phyloP scores from a whole-genome alignment of 2,888 invertebrate species.

The Pyrgus malvae region DNA sequence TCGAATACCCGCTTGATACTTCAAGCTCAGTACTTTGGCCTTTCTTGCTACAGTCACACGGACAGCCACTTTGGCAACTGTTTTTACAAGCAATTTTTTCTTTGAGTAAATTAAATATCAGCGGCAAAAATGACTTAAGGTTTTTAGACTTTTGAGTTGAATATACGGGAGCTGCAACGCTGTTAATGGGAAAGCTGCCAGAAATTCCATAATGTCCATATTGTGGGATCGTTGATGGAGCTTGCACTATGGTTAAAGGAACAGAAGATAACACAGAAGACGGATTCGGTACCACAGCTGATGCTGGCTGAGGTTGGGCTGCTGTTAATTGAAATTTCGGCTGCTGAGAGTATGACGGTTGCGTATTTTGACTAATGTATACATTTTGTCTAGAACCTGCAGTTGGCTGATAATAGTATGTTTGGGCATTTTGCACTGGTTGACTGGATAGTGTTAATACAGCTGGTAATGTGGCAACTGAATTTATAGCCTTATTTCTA shows the following conservation, averaged over 20 bases:
- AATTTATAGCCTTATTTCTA: slow-evolving; percentile 6
- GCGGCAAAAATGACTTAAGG: slow-evolving; percentile 58
- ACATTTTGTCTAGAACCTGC: slow-evolving; percentile 22
- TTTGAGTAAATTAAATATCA: slow-evolving; percentile 60
- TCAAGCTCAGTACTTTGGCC: slow-evolving; percentile 14
- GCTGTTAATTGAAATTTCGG: background rate
- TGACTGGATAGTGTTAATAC: slow-evolving; percentile 27
- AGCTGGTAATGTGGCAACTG: slow-evolving; percentile 18
- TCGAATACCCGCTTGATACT: slow-evolving; percentile 49
- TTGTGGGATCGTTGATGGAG: slow-evolving; percentile 15
- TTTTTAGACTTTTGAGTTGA: slow-evolving; percentile 41
- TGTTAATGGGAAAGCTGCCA: slow-evolving; percentile 24
- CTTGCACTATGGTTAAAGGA: slow-evolving; percentile 29
- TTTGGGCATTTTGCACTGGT: slow-evolving; percentile 27
- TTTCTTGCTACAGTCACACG: slow-evolving; percentile 32
- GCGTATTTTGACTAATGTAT: slow-evolving; percentile 9
- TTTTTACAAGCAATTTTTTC: slow-evolving; percentile 52
- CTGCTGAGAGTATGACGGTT: background rate
- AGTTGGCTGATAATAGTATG: slow-evolving; percentile 31
- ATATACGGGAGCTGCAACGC: slow-evolving; percentile 24
- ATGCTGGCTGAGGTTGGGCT: background rate
- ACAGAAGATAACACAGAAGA: slow-evolving; percentile 36
- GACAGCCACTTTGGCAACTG: slow-evolving; percentile 38
- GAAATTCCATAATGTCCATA: slow-evolving; percentile 23
- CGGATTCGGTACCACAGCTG: slow-evolving; percentile 1